Percentiles rank a stretch among this genome's conserved stretches.
These are phyloP conservation scores for Butorides virescens DNA, from an alignment of 2,113 vertebrate species.

Conservation along the genomic window DNA sequence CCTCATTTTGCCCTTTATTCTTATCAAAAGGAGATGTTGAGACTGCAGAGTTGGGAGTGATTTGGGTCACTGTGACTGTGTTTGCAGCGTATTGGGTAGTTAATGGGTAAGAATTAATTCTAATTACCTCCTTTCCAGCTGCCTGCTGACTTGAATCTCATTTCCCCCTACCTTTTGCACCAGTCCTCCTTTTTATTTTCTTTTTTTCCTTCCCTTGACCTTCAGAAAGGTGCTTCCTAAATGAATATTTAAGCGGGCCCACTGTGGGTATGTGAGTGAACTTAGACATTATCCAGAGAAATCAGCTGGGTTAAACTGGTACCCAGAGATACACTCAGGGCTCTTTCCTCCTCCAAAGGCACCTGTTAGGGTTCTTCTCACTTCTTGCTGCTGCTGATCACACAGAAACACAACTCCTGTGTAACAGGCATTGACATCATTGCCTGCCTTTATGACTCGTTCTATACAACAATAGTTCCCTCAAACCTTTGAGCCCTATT, in stretches of 20 bases:
- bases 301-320: background rate
- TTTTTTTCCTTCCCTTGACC: background rate
- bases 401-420: background rate
- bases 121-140: background rate
- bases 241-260: background rate
- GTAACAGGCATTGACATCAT: background rate
- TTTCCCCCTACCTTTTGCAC: background rate
- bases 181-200: background rate
- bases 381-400: background rate
- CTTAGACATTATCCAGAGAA: background rate
- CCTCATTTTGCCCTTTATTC: background rate
- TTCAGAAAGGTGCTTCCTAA: background rate
- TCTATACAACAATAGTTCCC: background rate
- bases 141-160: background rate
- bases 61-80: background rate
- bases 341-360: background rate
- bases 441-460: background rate
- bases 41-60: background rate
- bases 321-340: rapidly evolving
- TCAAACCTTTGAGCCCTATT: background rate
- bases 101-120: background rate
- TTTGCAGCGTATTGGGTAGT: background rate
- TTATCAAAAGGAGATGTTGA: background rate
- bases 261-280: background rate
- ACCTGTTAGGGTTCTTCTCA: background rate